These are phyloP conservation scores for Parazoanthus swiftii DNA, from an alignment of 92 coral and sea anemone genomes.

Conservation along the genomic window DNA sequence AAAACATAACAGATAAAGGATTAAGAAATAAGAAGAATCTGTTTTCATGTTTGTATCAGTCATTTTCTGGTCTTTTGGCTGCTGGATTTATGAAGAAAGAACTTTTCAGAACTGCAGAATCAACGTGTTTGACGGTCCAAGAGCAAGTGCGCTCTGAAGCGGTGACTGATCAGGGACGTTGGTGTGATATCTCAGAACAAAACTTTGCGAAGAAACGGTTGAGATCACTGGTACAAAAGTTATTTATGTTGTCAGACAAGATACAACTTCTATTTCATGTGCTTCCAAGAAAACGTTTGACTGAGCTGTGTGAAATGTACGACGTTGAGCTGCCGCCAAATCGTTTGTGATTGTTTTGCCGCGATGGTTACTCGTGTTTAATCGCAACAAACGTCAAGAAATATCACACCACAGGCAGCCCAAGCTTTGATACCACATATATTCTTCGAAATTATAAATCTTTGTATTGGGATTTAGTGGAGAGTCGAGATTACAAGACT, in stretches of 20 bases:
- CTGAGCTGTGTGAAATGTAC: slow-evolving; percentile 24
- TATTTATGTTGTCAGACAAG: background rate
- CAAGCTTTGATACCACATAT: too few species aligned
- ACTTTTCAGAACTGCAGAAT: background rate
- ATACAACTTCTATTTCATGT: slow-evolving; percentile 21
- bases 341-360: background rate
- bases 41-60: slow-evolving; percentile 12
- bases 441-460: too few species aligned
- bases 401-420: too few species aligned
- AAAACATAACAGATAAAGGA: background rate
- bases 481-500: too few species aligned
- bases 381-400: background rate
- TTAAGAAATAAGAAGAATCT: slow-evolving; percentile 1
- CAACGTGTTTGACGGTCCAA: background rate
- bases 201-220: background rate
- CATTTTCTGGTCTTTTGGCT: slow-evolving; percentile 26
- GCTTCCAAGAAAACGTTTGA: slow-evolving; percentile 13
- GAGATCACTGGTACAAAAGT: background rate
- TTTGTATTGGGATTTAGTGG: too few species aligned
- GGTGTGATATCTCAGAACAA: background rate
- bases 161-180: background rate
- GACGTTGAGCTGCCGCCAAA: background rate
- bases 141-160: background rate
- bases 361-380: background rate
- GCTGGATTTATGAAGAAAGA: background rate